Evolutionary conservation across 2,888 invertebrate genomes (phyloP).

Genomic region (Drosophila cracens): DNA sequence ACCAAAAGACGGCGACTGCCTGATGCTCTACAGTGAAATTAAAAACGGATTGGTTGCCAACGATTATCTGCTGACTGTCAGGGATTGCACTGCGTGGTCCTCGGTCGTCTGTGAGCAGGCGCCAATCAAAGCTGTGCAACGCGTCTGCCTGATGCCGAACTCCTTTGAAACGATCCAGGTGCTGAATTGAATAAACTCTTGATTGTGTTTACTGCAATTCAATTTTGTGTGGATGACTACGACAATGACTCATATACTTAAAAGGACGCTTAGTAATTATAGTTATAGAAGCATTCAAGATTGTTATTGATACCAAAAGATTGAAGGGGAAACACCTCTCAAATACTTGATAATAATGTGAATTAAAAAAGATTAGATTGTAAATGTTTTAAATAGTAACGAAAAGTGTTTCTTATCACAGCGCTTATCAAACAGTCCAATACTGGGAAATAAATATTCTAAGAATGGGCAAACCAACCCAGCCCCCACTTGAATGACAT

Average conservation of each 20-base stretch:
- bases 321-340: background rate
- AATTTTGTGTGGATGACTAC: background rate
- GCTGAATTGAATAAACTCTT: slow-evolving; percentile 8
- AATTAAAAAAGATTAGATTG: background rate
- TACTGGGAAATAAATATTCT: background rate
- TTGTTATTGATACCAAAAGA: background rate
- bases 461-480: background rate
- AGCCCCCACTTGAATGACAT: background rate
- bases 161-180: slow-evolving; percentile 20
- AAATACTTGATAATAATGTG: background rate
- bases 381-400: background rate
- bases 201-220: background rate
- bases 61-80: background rate
- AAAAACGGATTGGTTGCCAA: background rate
- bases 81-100: background rate
- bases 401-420: background rate
- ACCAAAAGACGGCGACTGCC: background rate
- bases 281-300: background rate
- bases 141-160: slow-evolving; percentile 19
- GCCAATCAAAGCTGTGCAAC: background rate
- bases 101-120: slow-evolving; percentile 19
- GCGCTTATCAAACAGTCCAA: background rate
- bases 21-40: background rate
- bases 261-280: background rate
- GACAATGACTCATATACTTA: background rate